A percentile compares a stretch with the other conserved stretches of the same genome.
These are phyloP conservation scores for Melanogrammus aeglefinus DNA, from an alignment of 2,797 vertebrate species.

Conservation along the genomic window DNA sequence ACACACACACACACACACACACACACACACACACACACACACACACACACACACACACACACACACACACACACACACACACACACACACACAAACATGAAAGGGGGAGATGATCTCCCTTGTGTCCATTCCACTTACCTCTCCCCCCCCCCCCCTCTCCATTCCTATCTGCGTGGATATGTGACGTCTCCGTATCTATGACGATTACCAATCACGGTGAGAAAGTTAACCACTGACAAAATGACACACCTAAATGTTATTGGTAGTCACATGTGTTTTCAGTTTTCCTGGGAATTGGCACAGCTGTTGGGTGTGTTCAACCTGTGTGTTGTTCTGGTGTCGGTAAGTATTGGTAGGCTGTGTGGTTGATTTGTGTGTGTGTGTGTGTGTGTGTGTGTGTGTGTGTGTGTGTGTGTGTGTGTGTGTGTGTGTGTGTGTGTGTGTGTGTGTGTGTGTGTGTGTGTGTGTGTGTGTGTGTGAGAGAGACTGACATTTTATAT, in stretches of 20 bases:
- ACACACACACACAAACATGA: conserved; percentile 9
- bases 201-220: too few relatives aligned
- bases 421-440: not conserved
- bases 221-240: too few relatives aligned
- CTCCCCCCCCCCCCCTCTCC: conserved; percentile 18
- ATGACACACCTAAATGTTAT: too few relatives aligned
- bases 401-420: conserved; percentile 18
- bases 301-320: too few relatives aligned
- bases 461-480: conserved; percentile 10
- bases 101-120: not conserved
- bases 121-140: not conserved
- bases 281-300: too few relatives aligned
- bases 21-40: too few relatives aligned
- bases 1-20: conserved; percentile 13
- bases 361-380: conserved; percentile 26
- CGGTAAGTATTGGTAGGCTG: not conserved
- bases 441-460: conserved; percentile 5
- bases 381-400: conserved; percentile 17
- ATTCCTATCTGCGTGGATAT: conserved; percentile 14
- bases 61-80: conserved; percentile 17
- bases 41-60: conserved; percentile 24
- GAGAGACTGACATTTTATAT: conserved; percentile 5
- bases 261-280: too few relatives aligned
- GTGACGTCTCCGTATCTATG: too few relatives aligned
- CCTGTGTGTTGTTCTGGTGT: not conserved